A percentile compares a stretch with the other conserved stretches of the same genome.
phyloP scores from a whole-genome alignment of 2,888 invertebrate species.

The Phortica okadai region DNA sequence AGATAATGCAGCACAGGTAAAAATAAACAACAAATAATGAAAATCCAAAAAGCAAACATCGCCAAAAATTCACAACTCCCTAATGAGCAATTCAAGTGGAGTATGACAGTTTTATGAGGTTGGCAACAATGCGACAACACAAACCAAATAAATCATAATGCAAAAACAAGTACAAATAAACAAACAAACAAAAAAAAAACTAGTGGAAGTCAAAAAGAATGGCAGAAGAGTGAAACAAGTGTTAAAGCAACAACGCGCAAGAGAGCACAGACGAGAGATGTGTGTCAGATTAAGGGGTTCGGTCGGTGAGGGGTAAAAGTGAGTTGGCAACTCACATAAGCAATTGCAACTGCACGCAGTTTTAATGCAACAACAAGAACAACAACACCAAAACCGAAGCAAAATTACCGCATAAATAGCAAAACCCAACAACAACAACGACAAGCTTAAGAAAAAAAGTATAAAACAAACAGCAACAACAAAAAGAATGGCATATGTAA shows the following conservation, averaged over 20 bases:
- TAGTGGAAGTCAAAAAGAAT: no score
- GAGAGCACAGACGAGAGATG: no score
- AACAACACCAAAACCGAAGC: constrained; percentile 17
- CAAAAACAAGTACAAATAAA: neutral
- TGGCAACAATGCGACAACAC: constrained; percentile 11
- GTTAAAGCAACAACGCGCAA: no score
- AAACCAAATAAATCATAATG: neutral
- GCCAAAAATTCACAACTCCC: no score
- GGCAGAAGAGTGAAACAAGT: no score
- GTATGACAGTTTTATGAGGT: neutral
- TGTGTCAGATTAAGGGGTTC: neutral
- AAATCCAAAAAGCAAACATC: no score
- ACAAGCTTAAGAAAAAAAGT: neutral
- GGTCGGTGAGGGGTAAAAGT: neutral
- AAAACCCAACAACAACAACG: neutral
- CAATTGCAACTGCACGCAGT: constrained; percentile 9
- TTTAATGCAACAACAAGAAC: constrained; percentile 1
- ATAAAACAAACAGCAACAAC: neutral
- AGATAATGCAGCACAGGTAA: no score
- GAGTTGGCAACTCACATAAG: no score
- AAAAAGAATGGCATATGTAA: constrained; percentile 13
- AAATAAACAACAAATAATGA: no score
- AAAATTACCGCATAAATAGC: constrained; percentile 24
- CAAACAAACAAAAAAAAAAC: neutral
- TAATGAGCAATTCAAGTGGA: no score